Conservation (phyloP, 2,888 invertebrate species). For the Lochmaea crataegi region DNA sequence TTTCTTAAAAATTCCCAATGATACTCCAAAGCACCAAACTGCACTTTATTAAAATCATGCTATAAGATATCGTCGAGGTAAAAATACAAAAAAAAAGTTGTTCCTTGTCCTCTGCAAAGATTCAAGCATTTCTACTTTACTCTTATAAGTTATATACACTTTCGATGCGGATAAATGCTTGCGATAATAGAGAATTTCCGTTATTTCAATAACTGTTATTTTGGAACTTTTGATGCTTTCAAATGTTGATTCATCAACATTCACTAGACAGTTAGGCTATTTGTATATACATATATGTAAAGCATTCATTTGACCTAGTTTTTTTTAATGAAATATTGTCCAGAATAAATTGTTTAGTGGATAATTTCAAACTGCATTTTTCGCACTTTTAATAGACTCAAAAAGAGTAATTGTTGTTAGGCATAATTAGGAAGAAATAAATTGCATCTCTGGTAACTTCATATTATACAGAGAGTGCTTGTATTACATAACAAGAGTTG, state of each 20-base stretch:
- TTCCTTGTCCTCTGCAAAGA: constrained; percentile 1
- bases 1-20: background rate
- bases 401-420: no score
- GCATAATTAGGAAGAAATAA: no score
- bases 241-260: constrained; percentile 5
- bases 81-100: constrained; percentile 8
- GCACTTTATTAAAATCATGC: constrained; percentile 1
- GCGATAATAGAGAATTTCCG: constrained; percentile 5
- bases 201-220: constrained; percentile 19
- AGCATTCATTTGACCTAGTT: constrained; percentile 2
- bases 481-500: no score
- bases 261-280: background rate
- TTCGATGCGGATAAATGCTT: constrained; percentile 27
- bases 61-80: constrained; percentile 10
- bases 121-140: constrained; percentile 14
- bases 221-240: constrained; percentile 7
- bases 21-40: background rate
- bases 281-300: background rate
- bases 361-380: background rate
- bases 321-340: background rate
- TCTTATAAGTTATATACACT: constrained; percentile 12
- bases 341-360: background rate
- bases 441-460: no score
- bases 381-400: no score
- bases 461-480: no score